Evolutionary conservation across 2,113 vertebrate species (phyloP), one percentile per base, ranked within the genome.

Genomic region (Rhinichthys klamathensis): DNA sequence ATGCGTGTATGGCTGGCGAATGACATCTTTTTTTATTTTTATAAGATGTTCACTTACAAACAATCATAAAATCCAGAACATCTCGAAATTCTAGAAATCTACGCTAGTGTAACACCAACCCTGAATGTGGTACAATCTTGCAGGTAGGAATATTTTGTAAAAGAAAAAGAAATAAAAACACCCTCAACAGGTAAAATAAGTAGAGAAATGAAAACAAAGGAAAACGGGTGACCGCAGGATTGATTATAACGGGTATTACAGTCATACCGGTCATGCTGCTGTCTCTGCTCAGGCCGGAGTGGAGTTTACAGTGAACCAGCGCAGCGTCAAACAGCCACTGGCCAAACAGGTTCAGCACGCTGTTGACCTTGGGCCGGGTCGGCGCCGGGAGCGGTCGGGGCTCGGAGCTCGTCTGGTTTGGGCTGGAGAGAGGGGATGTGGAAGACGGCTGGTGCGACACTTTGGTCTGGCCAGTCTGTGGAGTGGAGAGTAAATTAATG

Each of bases 311-410:
- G 92, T 96, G 95, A 88, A 97, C 95, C 89, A 97, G 95, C 8
- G 96, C 96, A 85, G 97, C 97, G 87, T 98, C 97, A 90, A 99
- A 98, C 86, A 99, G 91, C 97, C 97, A 99, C 0, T 95, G 95
- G 89, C 97, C 97, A 85, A 99, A 98, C 83, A 99, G 95, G 91
- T 98, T 97, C 88, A 99, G 93, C 89, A 98, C 95, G 90, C 96
- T 97, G 93, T 99, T 97, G 93, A 98, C 95, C 85, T 97, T 97
- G 85, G 97, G 97, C 92, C 97, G 95, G 84, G 94, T 95, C 3
- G 97, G 96, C 73, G 97, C 97, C 44, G 97, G 96, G 2, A 96
- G 91, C 0, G 95, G 96, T 49, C 96, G 94, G 11, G 96, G 96
- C 89, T 97, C 96, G 38, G 95, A 96, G 91, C 95, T 96, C 7